Percentiles rank a stretch among this genome's conserved stretches.
Conservation (phyloP, 2,797 vertebrate genomes). For the Catamblyrhynchus diadema region DNA sequence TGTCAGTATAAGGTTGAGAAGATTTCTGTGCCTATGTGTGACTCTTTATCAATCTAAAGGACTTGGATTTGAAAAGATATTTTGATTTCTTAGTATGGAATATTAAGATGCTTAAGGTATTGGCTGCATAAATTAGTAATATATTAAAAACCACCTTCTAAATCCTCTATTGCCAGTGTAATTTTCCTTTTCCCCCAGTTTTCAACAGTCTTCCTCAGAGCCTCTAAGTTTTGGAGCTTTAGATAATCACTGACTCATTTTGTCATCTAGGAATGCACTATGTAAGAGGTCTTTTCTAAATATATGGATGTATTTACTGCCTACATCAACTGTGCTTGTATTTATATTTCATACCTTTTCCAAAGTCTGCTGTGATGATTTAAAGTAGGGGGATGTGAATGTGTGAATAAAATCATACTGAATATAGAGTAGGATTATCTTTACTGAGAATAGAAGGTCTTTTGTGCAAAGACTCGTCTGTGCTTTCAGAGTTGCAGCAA, state of each 20-base stretch:
- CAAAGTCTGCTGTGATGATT: conserved; percentile 11
- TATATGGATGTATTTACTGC: conserved; percentile 18
- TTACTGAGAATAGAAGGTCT: conserved; percentile 6
- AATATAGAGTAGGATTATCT: conserved; percentile 18
- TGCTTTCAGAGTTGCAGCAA: neutral
- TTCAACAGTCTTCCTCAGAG: neutral
- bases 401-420: conserved; percentile 6
- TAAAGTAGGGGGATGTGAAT: conserved; percentile 2
- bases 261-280: conserved; percentile 11
- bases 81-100: neutral
- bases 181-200: neutral
- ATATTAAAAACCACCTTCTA: neutral
- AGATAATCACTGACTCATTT: conserved; percentile 25
- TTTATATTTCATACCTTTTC: conserved; percentile 35
- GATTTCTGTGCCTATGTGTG: neutral
- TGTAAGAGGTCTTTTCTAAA: conserved; percentile 14
- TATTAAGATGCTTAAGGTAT: neutral
- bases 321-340: conserved; percentile 1
- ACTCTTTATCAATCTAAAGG: neutral
- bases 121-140: neutral
- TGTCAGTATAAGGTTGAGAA: neutral
- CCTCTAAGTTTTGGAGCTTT: neutral
- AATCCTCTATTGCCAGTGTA: neutral
- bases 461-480: neutral
- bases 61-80: neutral